Percentiles rank a stretch among this genome's conserved stretches.
phyloP scores from a whole-genome alignment of 2,113 vertebrate genomes.

The Ochotona curzoniae region DNA sequence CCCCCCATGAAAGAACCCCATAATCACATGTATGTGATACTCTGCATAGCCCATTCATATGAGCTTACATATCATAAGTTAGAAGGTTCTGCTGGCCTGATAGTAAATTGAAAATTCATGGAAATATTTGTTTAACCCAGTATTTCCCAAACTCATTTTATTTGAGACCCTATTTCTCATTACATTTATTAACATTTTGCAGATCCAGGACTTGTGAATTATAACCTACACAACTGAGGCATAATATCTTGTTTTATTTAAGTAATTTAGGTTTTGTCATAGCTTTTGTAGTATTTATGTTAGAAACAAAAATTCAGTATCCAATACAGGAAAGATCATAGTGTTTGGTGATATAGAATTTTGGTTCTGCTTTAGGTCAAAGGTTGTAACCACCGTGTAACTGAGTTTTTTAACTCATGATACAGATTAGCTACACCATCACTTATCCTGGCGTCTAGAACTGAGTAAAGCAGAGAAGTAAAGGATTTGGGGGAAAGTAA shows the following conservation, averaged over 20 bases:
- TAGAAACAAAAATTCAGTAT: neutral
- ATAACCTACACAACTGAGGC: neutral
- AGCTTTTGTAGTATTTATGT: neutral
- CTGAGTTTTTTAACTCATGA: neutral
- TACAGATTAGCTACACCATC: neutral
- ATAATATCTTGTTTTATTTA: neutral
- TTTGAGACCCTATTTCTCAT: neutral
- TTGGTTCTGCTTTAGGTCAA: neutral
- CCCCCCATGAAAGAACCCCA: neutral
- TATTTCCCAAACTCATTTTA: conserved; percentile 25
- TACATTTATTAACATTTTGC: neutral
- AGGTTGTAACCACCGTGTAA: neutral
- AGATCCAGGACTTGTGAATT: neutral
- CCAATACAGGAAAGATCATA: neutral
- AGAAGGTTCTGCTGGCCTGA: neutral
- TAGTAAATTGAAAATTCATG: neutral
- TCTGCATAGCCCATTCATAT: accelerated
- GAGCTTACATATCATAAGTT: neutral
- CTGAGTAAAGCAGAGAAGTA: neutral
- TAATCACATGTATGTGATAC: neutral
- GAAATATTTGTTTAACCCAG: neutral
- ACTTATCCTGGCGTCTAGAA: neutral
- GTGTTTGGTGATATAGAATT: neutral
- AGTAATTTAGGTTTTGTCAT: neutral
- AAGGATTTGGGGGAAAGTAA: neutral